Base-by-base conservation (phyloP, 2,797 vertebrate genomes). In the Sebastolobus alascanus region DNA sequence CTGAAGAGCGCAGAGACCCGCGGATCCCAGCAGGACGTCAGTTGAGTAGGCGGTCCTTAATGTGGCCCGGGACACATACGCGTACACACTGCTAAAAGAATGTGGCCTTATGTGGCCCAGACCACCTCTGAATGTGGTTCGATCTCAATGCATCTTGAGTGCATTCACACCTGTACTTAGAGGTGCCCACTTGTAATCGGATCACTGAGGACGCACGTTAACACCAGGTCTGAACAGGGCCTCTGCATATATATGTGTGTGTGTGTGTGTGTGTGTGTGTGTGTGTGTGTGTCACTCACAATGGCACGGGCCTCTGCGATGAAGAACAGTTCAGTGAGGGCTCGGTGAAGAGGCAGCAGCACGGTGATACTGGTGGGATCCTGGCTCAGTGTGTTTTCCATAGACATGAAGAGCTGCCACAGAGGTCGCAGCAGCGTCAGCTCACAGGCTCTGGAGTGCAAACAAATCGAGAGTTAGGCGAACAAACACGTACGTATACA, bases 301-400 rank as follows among this genome's bases (percentile, higher is more conserved):
- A 94, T 94, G 72, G 97, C 98, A 67, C 95, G 96, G 85, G 96
- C 96, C 92, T 99, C 98, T 0, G 99, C 96, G 7, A 98, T 94
- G 73, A 98, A 99, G 95, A 99, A 99, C 81, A 99, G 97, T 72
- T 99, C 99, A 0, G 98, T 98, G 81, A 99, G 97, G 18, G 98
- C 98, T 18, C 98, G 95, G 92, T 99, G 98, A 69, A 99, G 96
- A 54, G 98, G 97, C 80, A 98, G 97, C 84, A 99, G 97, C 87
- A 99, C 96, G 0, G 96, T 96, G 66, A 97, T 94, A 87, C 96
- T 97, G 52, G 96, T 94, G 40, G 96, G 89, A 13, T 99, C 97
- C 8, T 97, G 96, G 89, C 92, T 96, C 25, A 96, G 90, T 68
- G 92, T 92, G 79, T 96, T 96, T 86, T 99, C 98, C 98, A 99